Conservation (phyloP, 2,113 vertebrate species). For the Platysteira castanea region DNA sequence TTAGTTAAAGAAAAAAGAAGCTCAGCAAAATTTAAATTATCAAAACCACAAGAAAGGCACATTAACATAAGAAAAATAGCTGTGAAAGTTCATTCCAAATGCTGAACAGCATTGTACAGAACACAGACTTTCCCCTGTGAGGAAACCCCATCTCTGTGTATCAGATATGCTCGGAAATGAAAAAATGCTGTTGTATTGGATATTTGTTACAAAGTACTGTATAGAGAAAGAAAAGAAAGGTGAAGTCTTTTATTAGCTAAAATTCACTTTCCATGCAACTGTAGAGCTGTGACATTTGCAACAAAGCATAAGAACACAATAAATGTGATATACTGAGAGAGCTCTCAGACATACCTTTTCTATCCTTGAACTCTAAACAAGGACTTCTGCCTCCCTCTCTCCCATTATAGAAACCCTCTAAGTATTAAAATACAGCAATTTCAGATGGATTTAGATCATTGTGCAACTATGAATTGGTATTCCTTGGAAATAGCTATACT, state of each 20-base stretch:
- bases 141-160: background rate
- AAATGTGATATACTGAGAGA: constrained; percentile 50
- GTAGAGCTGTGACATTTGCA: constrained; percentile 57
- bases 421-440: constrained; percentile 44
- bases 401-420: background rate
- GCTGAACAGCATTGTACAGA: background rate
- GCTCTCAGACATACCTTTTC: constrained; percentile 21
- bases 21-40: background rate
- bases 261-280: constrained; percentile 35
- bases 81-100: background rate
- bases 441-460: constrained; percentile 30
- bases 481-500: background rate
- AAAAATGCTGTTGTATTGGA: background rate
- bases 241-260: constrained; percentile 37
- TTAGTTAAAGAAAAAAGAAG: background rate
- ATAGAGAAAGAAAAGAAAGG: background rate
- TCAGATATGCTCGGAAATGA: background rate
- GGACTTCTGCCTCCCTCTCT: constrained; percentile 15
- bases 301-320: constrained; percentile 48
- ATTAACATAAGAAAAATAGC: background rate
- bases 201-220: background rate
- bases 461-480: background rate
- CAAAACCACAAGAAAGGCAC: background rate
- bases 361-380: constrained; percentile 62
- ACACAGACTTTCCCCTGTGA: background rate